Conservation (phyloP, 2,113 vertebrate genomes). For the Zonotrichia leucophrys region DNA sequence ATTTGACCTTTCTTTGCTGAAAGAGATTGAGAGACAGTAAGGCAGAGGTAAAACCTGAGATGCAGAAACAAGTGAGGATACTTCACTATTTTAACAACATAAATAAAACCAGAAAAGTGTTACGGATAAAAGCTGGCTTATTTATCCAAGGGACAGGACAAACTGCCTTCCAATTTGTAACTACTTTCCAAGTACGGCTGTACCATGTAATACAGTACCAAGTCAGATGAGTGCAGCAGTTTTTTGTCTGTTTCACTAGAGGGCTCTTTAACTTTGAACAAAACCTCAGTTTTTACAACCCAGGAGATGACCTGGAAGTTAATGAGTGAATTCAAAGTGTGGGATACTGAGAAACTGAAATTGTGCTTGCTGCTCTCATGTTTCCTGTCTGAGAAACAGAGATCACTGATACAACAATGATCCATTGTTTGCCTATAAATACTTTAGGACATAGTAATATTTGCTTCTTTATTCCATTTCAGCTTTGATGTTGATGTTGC, state of each 20-base stretch:
- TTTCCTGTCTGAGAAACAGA: constrained; percentile 1
- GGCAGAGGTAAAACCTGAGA: neutral
- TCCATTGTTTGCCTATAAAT: neutral
- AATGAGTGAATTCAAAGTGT: constrained; percentile 11
- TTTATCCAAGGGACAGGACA: neutral
- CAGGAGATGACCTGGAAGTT: constrained; percentile 53
- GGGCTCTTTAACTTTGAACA: constrained; percentile 65
- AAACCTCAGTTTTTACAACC: constrained; percentile 16
- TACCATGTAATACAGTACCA: neutral
- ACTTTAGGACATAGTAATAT: neutral
- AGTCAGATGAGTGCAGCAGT: constrained; percentile 1
- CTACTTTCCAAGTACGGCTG: neutral
- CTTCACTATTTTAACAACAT: neutral
- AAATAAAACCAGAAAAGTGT: neutral
- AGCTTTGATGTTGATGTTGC: neutral
- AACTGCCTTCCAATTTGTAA: neutral
- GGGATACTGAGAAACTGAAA: neutral
- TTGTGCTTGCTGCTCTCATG: neutral
- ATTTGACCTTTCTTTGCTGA: neutral
- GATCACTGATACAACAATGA: neutral
- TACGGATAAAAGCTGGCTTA: neutral
- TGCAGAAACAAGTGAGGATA: neutral
- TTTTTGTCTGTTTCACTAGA: constrained; percentile 54
- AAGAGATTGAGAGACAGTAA: neutral
- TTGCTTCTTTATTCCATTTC: neutral